phyloP scores from a whole-genome alignment of 2,797 vertebrate species.

The Pantherophis vulpinus region DNA sequence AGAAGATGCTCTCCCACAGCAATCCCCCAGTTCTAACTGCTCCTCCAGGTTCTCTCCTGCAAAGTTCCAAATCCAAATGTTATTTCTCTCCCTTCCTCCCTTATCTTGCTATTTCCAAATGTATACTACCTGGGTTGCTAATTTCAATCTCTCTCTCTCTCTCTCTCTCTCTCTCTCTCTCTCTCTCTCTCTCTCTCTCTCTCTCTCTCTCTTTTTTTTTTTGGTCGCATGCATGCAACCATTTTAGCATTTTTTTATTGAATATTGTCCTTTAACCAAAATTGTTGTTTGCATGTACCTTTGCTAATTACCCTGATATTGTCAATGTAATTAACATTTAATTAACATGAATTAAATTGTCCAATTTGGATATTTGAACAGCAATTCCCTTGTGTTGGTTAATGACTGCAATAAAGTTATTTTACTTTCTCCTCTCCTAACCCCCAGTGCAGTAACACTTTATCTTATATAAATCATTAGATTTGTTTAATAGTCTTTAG shows the following conservation, averaged over 20 bases:
- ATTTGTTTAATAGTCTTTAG: neutral
- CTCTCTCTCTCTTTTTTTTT: too few species aligned
- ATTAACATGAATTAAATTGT: neutral
- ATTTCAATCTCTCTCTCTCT: neutral
- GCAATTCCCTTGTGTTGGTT: neutral
- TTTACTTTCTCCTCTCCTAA: neutral
- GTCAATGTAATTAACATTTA: neutral
- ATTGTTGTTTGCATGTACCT: neutral
- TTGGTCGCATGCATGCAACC: neutral
- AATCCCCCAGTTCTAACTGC: neutral
- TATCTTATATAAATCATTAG: neutral
- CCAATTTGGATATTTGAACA: neutral
- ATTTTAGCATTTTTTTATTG: neutral
- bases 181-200: neutral
- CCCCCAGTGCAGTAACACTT: neutral
- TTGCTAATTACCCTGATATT: neutral
- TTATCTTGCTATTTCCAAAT: neutral
- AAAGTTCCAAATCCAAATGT: neutral
- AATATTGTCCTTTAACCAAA: neutral
- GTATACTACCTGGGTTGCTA: neutral
- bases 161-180: neutral
- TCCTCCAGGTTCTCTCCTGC: neutral
- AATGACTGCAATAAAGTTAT: neutral
- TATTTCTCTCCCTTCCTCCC: neutral
- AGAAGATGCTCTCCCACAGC: neutral